Conservation (phyloP, 1,140 invertebrate species). For the Wiebesia pumilae region DNA sequence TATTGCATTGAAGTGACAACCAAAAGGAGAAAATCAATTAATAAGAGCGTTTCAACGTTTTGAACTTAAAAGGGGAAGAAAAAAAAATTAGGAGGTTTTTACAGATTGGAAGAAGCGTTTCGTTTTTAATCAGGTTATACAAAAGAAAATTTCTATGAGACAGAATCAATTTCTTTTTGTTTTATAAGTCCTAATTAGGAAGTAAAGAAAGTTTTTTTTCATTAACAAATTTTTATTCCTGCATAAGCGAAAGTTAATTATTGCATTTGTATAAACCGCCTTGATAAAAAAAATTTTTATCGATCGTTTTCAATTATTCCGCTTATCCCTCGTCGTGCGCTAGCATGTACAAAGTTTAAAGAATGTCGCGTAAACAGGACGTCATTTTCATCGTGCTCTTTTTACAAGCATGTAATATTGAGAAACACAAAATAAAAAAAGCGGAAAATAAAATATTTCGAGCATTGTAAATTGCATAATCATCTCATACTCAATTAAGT, state of each 20-base stretch:
- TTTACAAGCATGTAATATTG: constrained; percentile 35
- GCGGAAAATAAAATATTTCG: background rate
- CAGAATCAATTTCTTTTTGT: constrained; percentile 14
- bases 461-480: constrained; percentile 12
- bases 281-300: constrained; percentile 37
- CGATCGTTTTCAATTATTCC: constrained; percentile 12
- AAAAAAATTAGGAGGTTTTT: constrained; percentile 26
- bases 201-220: background rate
- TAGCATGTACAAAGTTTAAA: background rate
- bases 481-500: constrained; percentile 33
- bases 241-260: background rate
- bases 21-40: constrained; percentile 19
- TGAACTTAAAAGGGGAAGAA: constrained; percentile 4
- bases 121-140: background rate
- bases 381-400: constrained; percentile 35
- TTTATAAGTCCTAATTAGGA: background rate
- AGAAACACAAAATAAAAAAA: background rate
- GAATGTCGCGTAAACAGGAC: background rate
- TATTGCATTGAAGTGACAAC: constrained; percentile 9
- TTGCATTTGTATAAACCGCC: background rate
- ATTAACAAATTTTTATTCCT: background rate
- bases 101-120: constrained; percentile 1
- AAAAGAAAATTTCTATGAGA: constrained; percentile 2
- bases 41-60: constrained; percentile 5
- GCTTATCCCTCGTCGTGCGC: background rate